A percentile compares a stretch with the other conserved stretches of the same genome.
Evolutionary conservation across 2,797 vertebrate species (phyloP).

Genomic region (Lepilemur ruficaudatus): DNA sequence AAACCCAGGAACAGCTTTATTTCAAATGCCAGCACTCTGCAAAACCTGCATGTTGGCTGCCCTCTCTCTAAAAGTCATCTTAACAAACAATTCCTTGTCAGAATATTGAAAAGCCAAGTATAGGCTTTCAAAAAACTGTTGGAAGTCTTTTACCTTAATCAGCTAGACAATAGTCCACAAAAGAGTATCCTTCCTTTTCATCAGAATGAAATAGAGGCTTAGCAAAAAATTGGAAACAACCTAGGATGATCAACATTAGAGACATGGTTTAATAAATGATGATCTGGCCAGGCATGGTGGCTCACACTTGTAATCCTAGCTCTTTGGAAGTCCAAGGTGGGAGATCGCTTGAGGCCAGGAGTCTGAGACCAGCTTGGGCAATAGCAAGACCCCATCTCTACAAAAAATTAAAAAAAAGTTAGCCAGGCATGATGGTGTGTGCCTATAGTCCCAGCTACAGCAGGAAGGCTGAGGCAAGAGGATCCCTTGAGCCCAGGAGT

Average conservation of each 20-base stretch:
- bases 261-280: neutral
- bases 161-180: neutral
- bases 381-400: too few relatives aligned
- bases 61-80: neutral
- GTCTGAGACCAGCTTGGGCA: too few relatives aligned
- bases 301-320: too few relatives aligned
- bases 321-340: too few relatives aligned
- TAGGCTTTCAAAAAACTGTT: neutral
- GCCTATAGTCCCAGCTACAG: too few relatives aligned
- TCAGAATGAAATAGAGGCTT: constrained; percentile 42
- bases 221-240: constrained; percentile 21
- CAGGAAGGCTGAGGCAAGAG: too few relatives aligned
- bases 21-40: neutral
- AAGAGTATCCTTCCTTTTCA: constrained; percentile 16
- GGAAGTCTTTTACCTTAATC: constrained; percentile 43
- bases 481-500: too few relatives aligned
- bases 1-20: constrained; percentile 37
- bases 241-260: neutral
- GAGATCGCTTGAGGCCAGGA: too few relatives aligned
- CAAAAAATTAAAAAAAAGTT: too few relatives aligned
- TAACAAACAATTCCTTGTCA: constrained; percentile 23
- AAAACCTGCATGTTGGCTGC: neutral
- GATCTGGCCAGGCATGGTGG: neutral
- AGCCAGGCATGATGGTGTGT: too few relatives aligned
- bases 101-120: constrained; percentile 38